Percentiles rank a stretch among this genome's conserved stretches.
Evolutionary conservation across 2,113 vertebrate species (phyloP).

Genomic region (Riparia riparia): DNA sequence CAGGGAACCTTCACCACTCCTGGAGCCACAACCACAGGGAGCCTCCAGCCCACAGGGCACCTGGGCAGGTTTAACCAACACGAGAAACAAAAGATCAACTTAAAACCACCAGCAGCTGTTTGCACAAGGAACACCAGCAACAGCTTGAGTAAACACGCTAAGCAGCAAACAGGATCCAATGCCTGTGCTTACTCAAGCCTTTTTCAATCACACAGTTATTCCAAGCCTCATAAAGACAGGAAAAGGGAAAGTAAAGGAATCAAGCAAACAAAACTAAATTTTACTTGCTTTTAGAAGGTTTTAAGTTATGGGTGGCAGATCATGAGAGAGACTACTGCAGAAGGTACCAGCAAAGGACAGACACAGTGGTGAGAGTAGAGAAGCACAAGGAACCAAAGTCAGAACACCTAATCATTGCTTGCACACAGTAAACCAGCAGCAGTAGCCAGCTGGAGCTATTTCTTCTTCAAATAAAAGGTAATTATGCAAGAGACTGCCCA

Average conservation of each 20-base stretch:
- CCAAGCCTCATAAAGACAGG: not conserved
- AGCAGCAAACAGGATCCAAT: not conserved
- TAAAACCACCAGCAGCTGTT: not conserved
- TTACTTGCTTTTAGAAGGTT: not conserved
- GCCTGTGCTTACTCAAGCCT: not conserved
- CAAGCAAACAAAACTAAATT: not conserved
- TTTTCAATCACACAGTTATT: not conserved
- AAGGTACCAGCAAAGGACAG: not conserved
- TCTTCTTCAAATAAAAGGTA: not conserved
- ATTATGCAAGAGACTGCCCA: not conserved
- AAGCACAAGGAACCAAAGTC: not conserved
- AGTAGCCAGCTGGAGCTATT: not conserved
- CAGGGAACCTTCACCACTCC: not conserved
- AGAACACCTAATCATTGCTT: not conserved
- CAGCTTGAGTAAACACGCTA: not conserved
- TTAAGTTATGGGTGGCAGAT: not conserved
- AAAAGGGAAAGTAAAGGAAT: not conserved
- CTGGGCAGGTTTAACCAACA: not conserved
- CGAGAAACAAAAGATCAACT: not conserved
- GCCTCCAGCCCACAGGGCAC: not conserved
- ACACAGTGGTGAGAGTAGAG: not conserved
- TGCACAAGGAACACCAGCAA: not conserved
- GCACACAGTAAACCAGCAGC: not conserved
- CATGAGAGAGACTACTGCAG: rapidly evolving
- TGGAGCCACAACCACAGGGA: not conserved